phyloP scores from a whole-genome alignment of 2,113 vertebrate genomes.

The Telmatochromis bifrenatus region DNA sequence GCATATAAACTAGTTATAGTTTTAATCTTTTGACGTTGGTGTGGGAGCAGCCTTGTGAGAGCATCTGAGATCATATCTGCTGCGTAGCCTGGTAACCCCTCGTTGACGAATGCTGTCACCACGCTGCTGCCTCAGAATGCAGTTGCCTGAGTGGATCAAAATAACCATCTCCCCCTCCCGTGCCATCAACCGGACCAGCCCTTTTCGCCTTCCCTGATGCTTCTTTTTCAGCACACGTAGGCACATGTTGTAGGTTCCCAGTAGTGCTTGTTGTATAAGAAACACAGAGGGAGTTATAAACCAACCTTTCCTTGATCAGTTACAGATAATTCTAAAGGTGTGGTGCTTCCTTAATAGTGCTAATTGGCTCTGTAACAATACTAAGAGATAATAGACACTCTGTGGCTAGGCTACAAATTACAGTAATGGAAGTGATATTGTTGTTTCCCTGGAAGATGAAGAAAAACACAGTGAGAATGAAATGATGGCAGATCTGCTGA shows the following conservation, averaged over 20 bases:
- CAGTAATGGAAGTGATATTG: neutral
- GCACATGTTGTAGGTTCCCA: neutral
- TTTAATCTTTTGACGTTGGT: slow-evolving; percentile 2
- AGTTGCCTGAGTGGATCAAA: slow-evolving; percentile 54
- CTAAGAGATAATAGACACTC: neutral
- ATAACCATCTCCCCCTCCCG: slow-evolving; percentile 37
- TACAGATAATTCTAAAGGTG: neutral
- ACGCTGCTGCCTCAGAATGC: slow-evolving; percentile 50
- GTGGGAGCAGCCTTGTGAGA: slow-evolving; percentile 3
- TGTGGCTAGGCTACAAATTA: neutral
- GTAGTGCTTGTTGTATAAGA: neutral
- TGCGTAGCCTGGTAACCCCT: slow-evolving; percentile 17
- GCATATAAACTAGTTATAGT: neutral
- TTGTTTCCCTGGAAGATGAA: neutral
- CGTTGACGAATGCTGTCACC: slow-evolving; percentile 65
- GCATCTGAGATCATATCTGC: slow-evolving; percentile 42
- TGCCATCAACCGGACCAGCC: neutral
- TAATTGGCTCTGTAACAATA: neutral
- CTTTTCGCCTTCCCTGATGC: neutral
- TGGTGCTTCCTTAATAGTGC: neutral
- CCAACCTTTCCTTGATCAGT: neutral
- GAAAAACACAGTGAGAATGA: neutral
- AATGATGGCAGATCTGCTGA: neutral
- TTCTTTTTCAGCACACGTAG: neutral
- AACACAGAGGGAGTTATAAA: neutral